Base-by-base conservation (phyloP, 2,797 vertebrate genomes). In the Microctenopoma stevenorrisi region DNA sequence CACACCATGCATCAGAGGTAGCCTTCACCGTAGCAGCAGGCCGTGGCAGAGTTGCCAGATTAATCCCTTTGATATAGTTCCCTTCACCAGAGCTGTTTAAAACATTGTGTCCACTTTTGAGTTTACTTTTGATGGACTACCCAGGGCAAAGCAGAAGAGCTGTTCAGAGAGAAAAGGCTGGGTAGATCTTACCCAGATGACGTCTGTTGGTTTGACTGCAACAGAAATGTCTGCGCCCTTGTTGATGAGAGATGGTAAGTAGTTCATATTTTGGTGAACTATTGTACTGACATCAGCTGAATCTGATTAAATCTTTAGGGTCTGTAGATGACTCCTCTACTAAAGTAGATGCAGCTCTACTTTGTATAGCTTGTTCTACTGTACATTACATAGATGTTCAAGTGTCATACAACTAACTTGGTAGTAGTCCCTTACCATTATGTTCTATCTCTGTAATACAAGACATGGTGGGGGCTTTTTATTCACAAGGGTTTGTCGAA, bases 391-490 rank as follows among this genome's bases (percentile, higher is more conserved):
- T 30, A 65, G 64, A 67, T 64, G 42, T 49, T 57, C 25, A 35
- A 25, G 47, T 82, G 28, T 68, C 53, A 68, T 47, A 55, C 54
- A 33, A 62, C 57, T 59, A 69, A 44, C 50, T 60, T 38, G 22
- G 14, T 48, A 59, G 37, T 67, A 69, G 61, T 69, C 49, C 43
- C 13, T 25, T 47, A 26, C 40, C 58, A 30, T 66, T 62, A 42
- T 51, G 40, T 64, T 68, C 11, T 54, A 68, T 51, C 43, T 66
- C 64, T 58, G 65, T 11, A 42, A 64, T 79, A 68, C 53, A 60
- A 57, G 64, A 72, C 38, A 65, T 50, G 26, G n/a, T 60, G 64
- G 35, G 64, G 53, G 61, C 9, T 40, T 44, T 16, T n/a, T 16
- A 44, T 44, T n/a, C 15, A 15, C 13, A 42, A 42, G 42, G 42